Evolutionary conservation across 2,113 vertebrate species (phyloP).

Genomic region (Podarcis muralis): DNA sequence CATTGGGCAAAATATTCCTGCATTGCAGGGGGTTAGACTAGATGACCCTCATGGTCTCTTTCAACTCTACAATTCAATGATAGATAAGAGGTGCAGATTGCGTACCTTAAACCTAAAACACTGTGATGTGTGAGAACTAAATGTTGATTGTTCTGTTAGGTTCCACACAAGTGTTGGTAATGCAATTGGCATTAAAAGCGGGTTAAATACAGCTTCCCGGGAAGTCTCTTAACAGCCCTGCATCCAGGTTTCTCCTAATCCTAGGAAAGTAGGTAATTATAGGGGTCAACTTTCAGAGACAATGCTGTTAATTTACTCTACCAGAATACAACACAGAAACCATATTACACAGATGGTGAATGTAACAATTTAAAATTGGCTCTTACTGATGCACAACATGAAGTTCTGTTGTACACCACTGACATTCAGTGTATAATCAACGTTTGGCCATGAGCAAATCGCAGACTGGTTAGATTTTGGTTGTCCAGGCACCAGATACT

Average conservation of each 20-base stretch:
- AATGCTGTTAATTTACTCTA: background rate
- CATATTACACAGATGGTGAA: too few species aligned
- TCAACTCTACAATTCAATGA: too few species aligned
- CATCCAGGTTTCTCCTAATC: background rate
- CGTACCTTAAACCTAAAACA: background rate
- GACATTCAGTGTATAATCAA: background rate
- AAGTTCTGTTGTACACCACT: background rate
- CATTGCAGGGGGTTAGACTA: too few species aligned
- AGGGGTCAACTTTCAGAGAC: background rate
- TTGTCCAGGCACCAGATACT: background rate
- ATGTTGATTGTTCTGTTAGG: background rate
- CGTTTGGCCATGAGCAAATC: background rate
- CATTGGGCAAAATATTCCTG: too few species aligned
- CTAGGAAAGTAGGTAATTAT: background rate
- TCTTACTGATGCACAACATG: background rate
- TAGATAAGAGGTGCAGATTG: background rate
- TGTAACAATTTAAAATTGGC: background rate
- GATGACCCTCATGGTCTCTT: too few species aligned
- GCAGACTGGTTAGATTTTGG: background rate
- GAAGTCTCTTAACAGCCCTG: background rate
- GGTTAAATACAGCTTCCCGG: background rate
- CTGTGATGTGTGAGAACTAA: too few species aligned
- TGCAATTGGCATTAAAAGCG: background rate
- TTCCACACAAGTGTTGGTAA: background rate
- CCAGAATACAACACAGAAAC: background rate